A percentile compares a stretch with the other conserved stretches of the same genome.
Evolutionary conservation across 2,888 invertebrate species (phyloP).

Genomic region (Theretra japonica): DNA sequence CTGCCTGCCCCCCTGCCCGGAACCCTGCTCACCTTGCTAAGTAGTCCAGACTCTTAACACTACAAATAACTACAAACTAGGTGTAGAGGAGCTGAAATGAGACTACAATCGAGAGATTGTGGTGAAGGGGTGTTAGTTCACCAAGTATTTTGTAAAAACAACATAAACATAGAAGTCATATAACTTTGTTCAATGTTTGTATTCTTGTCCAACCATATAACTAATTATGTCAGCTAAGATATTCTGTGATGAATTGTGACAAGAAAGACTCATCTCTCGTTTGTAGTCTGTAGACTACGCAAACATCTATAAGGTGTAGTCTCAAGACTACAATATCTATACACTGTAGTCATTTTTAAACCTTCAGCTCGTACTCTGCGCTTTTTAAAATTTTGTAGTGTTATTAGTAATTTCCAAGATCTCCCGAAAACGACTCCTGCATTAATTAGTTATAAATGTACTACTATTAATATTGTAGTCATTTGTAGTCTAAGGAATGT

Average conservation of each 20-base stretch:
- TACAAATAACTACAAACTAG: not conserved
- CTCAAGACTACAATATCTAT: not conserved
- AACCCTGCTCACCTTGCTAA: slow-evolving; percentile 1
- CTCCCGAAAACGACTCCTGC: not conserved
- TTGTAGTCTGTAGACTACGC: not conserved
- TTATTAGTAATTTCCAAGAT: not conserved
- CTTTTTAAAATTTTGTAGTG: not conserved
- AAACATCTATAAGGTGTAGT: not conserved
- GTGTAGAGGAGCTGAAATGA: not conserved
- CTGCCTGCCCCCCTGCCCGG: slow-evolving; percentile 11
- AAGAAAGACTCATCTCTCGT: not conserved
- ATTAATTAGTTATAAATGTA: too few relatives aligned
- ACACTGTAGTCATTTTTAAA: not conserved
- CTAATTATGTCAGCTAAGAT: too few relatives aligned
- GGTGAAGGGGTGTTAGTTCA: not conserved
- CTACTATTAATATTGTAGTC: too few relatives aligned
- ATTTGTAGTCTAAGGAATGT: not conserved
- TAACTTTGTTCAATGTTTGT: too few relatives aligned
- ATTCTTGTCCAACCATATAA: too few relatives aligned
- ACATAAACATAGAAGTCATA: too few relatives aligned
- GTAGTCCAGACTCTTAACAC: not conserved
- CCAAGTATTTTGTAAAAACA: too few relatives aligned
- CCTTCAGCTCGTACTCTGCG: not conserved
- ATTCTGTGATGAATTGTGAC: too few relatives aligned
- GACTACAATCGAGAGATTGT: not conserved